Evolutionary conservation across 2,797 vertebrate genomes (phyloP).

Genomic region (Tinamus major): DNA sequence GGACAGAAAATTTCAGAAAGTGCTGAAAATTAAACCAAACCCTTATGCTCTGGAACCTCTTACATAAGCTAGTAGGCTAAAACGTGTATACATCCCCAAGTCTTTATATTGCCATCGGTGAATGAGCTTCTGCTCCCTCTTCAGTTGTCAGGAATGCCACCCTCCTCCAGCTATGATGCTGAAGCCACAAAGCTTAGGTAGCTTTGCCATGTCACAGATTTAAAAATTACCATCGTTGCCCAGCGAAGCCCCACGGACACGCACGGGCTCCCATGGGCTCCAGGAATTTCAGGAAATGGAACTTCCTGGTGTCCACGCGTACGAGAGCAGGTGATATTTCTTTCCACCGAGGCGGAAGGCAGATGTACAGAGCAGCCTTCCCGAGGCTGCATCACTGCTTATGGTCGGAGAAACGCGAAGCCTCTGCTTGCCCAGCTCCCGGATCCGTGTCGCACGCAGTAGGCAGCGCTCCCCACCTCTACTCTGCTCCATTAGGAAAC

Average conservation of each 20-base stretch:
- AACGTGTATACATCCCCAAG: neutral
- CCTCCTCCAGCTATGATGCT: neutral
- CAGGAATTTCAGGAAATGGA: slow-evolving; percentile 7
- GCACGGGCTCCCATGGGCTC: neutral
- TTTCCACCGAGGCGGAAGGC: neutral
- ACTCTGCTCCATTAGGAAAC: neutral
- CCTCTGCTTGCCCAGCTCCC: neutral
- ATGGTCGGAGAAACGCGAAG: neutral
- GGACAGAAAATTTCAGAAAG: no score
- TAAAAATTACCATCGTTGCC: slow-evolving; percentile 30
- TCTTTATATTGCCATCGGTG: neutral
- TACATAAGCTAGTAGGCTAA: neutral
- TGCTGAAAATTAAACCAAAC: slow-evolving; percentile 12
- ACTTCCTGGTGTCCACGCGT: slow-evolving; percentile 43
- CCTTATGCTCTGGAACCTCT: neutral
- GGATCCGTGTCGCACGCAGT: neutral
- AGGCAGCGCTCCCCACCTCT: neutral
- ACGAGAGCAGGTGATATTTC: neutral
- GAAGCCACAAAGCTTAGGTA: slow-evolving; percentile 53
- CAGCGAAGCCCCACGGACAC: slow-evolving; percentile 7
- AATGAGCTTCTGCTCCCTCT: neutral
- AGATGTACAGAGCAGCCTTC: neutral
- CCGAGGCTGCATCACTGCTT: neutral
- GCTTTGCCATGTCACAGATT: slow-evolving; percentile 46
- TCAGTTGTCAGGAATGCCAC: slow-evolving; percentile 19